These are phyloP conservation scores for Linhomoeus sp. DNA, from an alignment of 2,888 invertebrate species.

Conservation along the genomic window DNA sequence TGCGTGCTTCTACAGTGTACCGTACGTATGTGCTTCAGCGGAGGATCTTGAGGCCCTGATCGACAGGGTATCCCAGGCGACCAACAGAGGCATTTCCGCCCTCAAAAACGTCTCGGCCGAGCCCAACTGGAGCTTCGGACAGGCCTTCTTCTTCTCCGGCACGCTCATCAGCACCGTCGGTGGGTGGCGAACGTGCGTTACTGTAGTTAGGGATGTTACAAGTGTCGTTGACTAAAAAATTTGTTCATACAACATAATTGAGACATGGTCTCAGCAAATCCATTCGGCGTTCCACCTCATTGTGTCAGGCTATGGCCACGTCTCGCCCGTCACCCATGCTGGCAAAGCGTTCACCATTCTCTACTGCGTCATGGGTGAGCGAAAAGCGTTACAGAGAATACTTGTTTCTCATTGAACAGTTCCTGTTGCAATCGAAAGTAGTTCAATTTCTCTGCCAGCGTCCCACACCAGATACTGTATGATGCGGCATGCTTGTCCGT, in stretches of 20 bases:
- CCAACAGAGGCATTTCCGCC: constrained; percentile 55
- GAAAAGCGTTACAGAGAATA: no score
- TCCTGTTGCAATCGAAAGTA: no score
- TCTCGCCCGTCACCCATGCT: constrained; percentile 59
- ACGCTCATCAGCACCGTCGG: constrained; percentile 75
- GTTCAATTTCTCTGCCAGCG: no score
- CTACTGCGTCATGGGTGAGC: constrained; percentile 47
- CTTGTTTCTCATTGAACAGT: no score
- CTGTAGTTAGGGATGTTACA: no score
- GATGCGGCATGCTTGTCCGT: no score
- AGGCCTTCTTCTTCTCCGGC: constrained; percentile 65
- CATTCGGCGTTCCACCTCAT: background rate
- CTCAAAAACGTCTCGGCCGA: constrained; percentile 52
- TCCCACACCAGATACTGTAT: no score
- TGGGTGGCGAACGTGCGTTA: constrained; percentile 30
- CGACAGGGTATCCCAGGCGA: constrained; percentile 48
- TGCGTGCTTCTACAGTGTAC: no score
- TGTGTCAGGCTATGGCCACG: constrained; percentile 59
- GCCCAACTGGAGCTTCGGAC: constrained; percentile 73
- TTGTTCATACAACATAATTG: no score
- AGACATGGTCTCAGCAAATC: background rate
- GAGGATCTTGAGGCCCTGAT: constrained; percentile 51
- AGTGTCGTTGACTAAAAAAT: no score
- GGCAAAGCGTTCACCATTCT: constrained; percentile 72
- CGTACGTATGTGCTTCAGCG: no score